Conservation (phyloP, 2,797 vertebrate genomes). For the Sphenopsis melanotis region DNA sequence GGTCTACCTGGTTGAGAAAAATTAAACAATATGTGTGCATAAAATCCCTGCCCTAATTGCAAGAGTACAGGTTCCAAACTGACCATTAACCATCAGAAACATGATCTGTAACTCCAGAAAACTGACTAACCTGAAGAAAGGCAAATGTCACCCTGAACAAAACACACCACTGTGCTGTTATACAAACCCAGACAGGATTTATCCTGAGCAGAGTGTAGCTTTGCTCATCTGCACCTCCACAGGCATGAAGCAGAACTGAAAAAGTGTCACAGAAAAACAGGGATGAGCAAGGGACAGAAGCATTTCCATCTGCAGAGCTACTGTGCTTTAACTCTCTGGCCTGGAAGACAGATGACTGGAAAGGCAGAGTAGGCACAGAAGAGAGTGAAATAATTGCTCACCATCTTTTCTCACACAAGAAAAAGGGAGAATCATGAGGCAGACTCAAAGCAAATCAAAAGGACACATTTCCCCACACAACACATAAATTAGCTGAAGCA, state of each 20-base stretch:
- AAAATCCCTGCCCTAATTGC: not conserved
- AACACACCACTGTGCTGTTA: no score
- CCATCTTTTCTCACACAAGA: not conserved
- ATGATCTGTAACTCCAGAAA: accelerated
- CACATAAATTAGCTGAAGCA: not conserved
- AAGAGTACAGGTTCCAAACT: not conserved
- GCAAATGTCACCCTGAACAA: not conserved
- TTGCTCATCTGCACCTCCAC: not conserved
- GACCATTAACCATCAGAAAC: not conserved
- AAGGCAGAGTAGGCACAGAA: not conserved
- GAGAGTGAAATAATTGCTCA: not conserved
- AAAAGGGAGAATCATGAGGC: not conserved
- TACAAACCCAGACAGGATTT: not conserved
- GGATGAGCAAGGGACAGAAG: not conserved
- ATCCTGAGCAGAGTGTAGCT: accelerated
- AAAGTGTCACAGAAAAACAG: not conserved
- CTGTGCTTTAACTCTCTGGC: not conserved
- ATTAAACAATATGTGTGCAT: accelerated
- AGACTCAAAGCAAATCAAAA: not conserved
- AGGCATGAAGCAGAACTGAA: not conserved
- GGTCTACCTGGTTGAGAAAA: not conserved
- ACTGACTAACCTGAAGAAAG: not conserved
- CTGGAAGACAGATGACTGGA: not conserved
- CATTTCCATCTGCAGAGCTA: not conserved
- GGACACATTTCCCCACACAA: not conserved